Evolutionary conservation across 2,113 vertebrate species (phyloP), one percentile per base, ranked within the genome.

Genomic region (Eclectus roratus): DNA sequence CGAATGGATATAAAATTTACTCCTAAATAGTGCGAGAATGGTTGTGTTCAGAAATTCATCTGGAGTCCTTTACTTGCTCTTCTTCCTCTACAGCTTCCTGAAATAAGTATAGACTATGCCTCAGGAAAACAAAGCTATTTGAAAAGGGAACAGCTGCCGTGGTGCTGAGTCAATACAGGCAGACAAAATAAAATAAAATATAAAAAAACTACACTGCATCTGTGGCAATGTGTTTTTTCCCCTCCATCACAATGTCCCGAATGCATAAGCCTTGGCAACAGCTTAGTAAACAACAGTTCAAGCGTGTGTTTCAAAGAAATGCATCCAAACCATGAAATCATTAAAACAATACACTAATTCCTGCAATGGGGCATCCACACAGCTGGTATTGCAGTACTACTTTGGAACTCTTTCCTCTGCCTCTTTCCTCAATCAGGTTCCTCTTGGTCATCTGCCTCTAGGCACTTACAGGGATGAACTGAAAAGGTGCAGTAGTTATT

Each of bases 91-190:
- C 80, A 81, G 9, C 91, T 93, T 96, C 93, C 93, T 94, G 88
- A 84, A 96, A 93, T 92, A 95, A 97, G 93, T 85, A 95, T 49
- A 94, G 92, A 93, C 86, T 90, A 43, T 88, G 96, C 95, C 91
- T 95, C 80, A 89, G 83, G 93, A 97, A 96, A 96, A 96, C 96
- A 97, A 96, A 96, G 96, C 96, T 69, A 95, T 96, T 96, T 96
- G 94, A 96, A 96, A 96, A 94, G 94, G 84, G 93, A 97, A 95
- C 96, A 97, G 94, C 94, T 97, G 96, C 80, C 77, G 64, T 93
- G 90, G 92, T 97, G 94, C 96, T 97, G 96, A 97, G 96, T 97
- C 94, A 97, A 96, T 96, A 87, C 88, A 96, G 92, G 82, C 94
- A 96, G 83, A 92, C 77, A 91, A 96, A 93, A 94, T 89, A 92